Evolutionary conservation across 1,140 invertebrate species (phyloP).

Genomic region (Anagrus nilaparvatae): DNA sequence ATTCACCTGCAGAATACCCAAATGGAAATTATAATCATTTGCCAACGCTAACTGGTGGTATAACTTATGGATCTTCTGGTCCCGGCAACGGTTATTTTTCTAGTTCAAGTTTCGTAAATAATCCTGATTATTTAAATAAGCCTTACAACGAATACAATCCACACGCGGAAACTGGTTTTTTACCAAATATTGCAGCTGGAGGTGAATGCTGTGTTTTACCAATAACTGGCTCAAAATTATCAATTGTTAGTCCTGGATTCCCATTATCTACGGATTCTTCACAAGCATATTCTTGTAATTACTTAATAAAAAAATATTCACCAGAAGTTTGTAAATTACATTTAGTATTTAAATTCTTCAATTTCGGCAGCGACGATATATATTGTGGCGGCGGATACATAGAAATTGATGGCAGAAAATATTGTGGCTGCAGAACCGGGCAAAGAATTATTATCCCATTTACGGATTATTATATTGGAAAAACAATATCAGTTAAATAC

Average conservation of each 20-base stretch:
- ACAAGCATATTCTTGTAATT: conserved; percentile 34
- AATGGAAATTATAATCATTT: neutral
- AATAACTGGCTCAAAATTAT: conserved; percentile 39
- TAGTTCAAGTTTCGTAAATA: neutral
- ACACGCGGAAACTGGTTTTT: too few relatives aligned
- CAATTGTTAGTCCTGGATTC: conserved; percentile 48
- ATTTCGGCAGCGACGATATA: conserved; percentile 35
- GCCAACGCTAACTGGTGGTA: neutral
- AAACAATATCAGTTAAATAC: conserved; percentile 20
- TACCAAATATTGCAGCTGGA: conserved; percentile 1
- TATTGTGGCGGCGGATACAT: conserved; percentile 42
- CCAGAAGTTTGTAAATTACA: conserved; percentile 41
- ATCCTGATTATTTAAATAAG: too few relatives aligned
- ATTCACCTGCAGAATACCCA: too few relatives aligned
- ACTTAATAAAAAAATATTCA: conserved; percentile 39
- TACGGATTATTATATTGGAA: conserved; percentile 12
- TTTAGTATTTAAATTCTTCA: conserved; percentile 47
- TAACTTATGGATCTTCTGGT: neutral
- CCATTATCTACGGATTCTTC: conserved; percentile 23
- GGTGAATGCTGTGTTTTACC: conserved; percentile 34
- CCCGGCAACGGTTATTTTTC: neutral
- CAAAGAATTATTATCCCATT: conserved; percentile 30
- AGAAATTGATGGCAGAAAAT: conserved; percentile 44
- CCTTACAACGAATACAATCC: too few relatives aligned
- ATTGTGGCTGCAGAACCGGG: conserved; percentile 47